Evolutionary conservation across 2,888 invertebrate genomes (phyloP), one percentile per base, ranked within the genome.

Genomic region (Scelioninae gen. 2): DNA sequence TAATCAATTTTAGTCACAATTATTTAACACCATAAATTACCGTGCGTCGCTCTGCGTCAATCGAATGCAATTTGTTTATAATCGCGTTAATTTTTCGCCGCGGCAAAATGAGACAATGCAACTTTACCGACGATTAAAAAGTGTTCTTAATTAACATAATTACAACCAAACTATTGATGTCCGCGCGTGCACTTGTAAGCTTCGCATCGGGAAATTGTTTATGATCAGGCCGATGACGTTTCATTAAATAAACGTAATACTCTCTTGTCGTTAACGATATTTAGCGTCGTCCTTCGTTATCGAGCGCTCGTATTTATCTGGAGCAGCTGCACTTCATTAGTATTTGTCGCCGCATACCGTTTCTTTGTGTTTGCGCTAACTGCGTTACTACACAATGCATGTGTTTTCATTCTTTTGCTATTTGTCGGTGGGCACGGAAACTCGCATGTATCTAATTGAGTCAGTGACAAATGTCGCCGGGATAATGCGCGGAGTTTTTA

Each of bases 251-350:
- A 61, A 41, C 55, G 53, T 22, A 63, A 55, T 28, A 18, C 61
- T 35, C 28, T 19, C 22, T 35, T 48, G 70, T 57, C 61, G 57
- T 57, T 57, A 50, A 50, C 57, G 63, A 63, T 57, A 70, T 70
- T 70, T 57, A 63, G 57, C 70, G 10, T 57, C 50, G 70, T 70
- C 63, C 70, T 63, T 70, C 70, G 57, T 63, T 70, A 70, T 57
- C 70, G 16, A 63, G 50, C 57, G 70, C 58, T 50, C 18, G 50
- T 64, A 58, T 70, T 70, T 63, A 70, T 70, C 70, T 57, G 52
- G 64, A 58, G 64, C 64, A 71, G 64, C 71, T 58, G 71, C 58
- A 58, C 64, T 64, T 71, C 71, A 58, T 64, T 71, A 64, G 71
- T 71, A 64, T 71, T 71, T 64, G 64, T 71, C 64, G 58, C 43